Base-by-base conservation (phyloP, 1,140 invertebrate genomes). In the Solen grandis region DNA sequence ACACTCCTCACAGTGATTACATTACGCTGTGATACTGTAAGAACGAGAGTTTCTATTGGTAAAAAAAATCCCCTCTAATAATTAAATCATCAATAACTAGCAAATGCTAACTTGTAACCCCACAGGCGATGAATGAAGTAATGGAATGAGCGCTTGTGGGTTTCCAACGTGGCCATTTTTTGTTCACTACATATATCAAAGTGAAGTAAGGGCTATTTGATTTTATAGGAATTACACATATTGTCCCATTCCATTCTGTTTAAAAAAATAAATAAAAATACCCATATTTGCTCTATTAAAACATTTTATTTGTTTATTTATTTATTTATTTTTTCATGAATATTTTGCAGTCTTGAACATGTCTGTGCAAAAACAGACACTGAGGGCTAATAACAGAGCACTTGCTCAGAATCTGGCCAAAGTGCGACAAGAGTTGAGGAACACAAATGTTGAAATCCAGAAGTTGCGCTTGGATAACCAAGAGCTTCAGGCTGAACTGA, bases 351-450 rank as follows among this genome's bases (percentile, higher is more conserved):
- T 83, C 68, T 55, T 84, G 55, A 86, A 86, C 33, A 52, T 74
- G 33, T 86, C 82, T 10, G 78, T 83, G 3, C 81, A 83, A 16
- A 86, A 85, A 25, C 85, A 86, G 50, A 85, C 86, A 0, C 70
- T 89, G 22, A 54, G 84, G 29, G 85, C 86, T 13, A 89, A 89
- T 75, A 89, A 89, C 69, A 81, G 83, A 57, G 84, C 86, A 1
- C 76, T 89, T 50, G 88, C 88, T 10, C 75, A 86, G 69, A 84
- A 81, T 10, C 70, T 89, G 25, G 82, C 87, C 29, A 83, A 81
- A 35, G 77, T 79, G 10, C 77, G 82, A 54, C 79, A 88, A 35
- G 86, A 88, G 0, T 82, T 89, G 0, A 63, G 85, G 5, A 25
- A 57, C 25, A 75, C 84, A 5, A 60, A 77, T 14, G 75, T 81